A percentile compares a stretch with the other conserved stretches of the same genome.
Evolutionary conservation across 2,888 invertebrate genomes (phyloP).

Genomic region (Nycteola revayana): DNA sequence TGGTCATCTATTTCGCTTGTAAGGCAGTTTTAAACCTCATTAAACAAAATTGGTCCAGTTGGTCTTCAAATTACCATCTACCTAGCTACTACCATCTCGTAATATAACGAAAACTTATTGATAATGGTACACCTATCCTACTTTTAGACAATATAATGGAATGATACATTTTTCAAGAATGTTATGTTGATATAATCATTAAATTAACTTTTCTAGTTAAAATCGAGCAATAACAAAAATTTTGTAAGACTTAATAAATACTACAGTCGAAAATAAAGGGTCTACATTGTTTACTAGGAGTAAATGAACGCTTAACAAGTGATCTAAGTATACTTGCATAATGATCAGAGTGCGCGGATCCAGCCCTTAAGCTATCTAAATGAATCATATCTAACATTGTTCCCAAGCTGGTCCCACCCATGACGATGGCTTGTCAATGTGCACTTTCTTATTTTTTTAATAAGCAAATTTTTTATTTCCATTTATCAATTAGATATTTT

Average conservation of each 20-base stretch:
- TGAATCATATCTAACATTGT: constrained; percentile 78
- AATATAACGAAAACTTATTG: constrained; percentile 51
- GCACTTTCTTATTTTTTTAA: constrained; percentile 46
- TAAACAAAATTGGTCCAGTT: constrained; percentile 33
- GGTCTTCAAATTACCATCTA: constrained; percentile 18
- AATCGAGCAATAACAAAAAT: constrained; percentile 32
- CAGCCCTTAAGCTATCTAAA: constrained; percentile 69
- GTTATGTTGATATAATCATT: constrained; percentile 62
- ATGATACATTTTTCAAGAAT: constrained; percentile 80
- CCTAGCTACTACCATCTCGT: constrained; percentile 20
- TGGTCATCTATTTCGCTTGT: constrained; percentile 9
- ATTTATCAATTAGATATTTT: constrained; percentile 18
- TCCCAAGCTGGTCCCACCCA: constrained; percentile 82
- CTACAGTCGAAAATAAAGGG: constrained; percentile 26
- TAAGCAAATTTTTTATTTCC: constrained; percentile 17
- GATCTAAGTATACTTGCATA: constrained; percentile 57
- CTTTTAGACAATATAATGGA: constrained; percentile 78
- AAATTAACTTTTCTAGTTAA: constrained; percentile 44
- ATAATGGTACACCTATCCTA: constrained; percentile 74
- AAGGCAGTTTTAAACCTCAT: constrained; percentile 19
- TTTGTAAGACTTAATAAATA: constrained; percentile 23
- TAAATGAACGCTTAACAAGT: constrained; percentile 39
- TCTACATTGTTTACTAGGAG: constrained; percentile 19
- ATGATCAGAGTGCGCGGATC: constrained; percentile 56
- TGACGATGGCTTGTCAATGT: constrained; percentile 77